Conservation (phyloP, 2,888 invertebrate genomes). For the Hoplodrina blanda region DNA sequence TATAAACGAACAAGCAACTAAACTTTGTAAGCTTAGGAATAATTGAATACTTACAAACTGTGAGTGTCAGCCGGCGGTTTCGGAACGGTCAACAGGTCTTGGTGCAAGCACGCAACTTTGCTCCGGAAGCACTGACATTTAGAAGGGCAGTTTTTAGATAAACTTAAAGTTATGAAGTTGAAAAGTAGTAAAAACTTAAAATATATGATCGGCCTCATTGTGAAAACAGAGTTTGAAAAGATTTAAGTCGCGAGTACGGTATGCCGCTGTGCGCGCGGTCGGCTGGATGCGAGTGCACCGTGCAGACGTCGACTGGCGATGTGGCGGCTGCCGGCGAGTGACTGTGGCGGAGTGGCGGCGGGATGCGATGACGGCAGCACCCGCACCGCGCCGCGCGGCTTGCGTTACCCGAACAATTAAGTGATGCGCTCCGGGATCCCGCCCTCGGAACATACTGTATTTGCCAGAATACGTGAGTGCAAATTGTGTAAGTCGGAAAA, state of each 20-base stretch:
- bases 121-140: constrained; percentile 80
- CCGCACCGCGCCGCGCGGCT: constrained; percentile 18
- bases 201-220: constrained; percentile 69
- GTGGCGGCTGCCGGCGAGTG: constrained; percentile 44
- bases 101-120: constrained; percentile 79
- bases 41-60: constrained; percentile 80
- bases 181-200: constrained; percentile 74
- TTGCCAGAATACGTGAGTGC: background rate
- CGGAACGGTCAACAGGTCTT: constrained; percentile 77
- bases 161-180: constrained; percentile 63
- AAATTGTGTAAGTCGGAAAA: too few relatives aligned
- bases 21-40: constrained; percentile 54
- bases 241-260: constrained; percentile 34
- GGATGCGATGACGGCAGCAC: constrained; percentile 33
- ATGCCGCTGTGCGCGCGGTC: constrained; percentile 56
- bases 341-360: constrained; percentile 32
- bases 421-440: constrained; percentile 25
- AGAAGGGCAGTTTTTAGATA: constrained; percentile 74
- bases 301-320: constrained; percentile 54
- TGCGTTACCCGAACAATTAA: constrained; percentile 5
- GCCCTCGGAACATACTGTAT: background rate
- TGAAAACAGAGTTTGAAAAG: constrained; percentile 24
- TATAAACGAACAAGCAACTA: constrained; percentile 53
- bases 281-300: constrained; percentile 66
- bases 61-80: constrained; percentile 76